A percentile compares a stretch with the other conserved stretches of the same genome.
Conservation (phyloP, 2,113 vertebrate species). For the Saimiri boliviensis region DNA sequence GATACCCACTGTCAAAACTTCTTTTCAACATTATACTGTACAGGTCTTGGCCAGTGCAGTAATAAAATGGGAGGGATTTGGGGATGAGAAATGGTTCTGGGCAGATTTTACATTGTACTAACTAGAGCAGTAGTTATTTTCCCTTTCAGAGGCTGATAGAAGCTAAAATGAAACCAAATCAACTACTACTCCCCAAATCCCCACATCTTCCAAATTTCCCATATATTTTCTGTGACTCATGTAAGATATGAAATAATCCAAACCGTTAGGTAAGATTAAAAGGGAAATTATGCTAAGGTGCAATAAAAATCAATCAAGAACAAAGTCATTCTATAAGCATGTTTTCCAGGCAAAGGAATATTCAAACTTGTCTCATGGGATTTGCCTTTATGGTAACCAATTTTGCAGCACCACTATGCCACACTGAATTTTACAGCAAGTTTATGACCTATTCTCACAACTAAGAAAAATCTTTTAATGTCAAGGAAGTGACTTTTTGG, state of each 20-base stretch:
- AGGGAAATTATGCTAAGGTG: not conserved
- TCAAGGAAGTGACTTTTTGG: not conserved
- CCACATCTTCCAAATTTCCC: not conserved
- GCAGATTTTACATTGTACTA: not conserved
- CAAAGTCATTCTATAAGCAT: not conserved
- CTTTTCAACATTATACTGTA: not conserved
- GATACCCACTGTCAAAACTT: not conserved
- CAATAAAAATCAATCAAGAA: not conserved
- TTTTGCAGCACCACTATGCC: not conserved
- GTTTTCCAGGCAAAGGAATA: not conserved
- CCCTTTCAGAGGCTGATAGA: not conserved
- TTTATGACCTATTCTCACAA: not conserved
- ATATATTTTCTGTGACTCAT: not conserved
- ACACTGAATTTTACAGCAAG: not conserved
- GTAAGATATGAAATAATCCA: not conserved
- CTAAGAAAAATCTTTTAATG: not conserved
- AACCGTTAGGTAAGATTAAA: not conserved
- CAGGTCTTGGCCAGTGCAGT: not conserved
- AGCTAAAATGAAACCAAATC: not conserved
- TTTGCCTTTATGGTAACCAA: not conserved
- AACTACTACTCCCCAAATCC: not conserved
- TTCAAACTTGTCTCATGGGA: not conserved
- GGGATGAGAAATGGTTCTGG: not conserved
- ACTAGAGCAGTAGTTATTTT: not conserved
- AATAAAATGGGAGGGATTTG: not conserved